These are phyloP conservation scores for Drosophila ambigua DNA, from an alignment of 1,140 invertebrate species.

Conservation along the genomic window DNA sequence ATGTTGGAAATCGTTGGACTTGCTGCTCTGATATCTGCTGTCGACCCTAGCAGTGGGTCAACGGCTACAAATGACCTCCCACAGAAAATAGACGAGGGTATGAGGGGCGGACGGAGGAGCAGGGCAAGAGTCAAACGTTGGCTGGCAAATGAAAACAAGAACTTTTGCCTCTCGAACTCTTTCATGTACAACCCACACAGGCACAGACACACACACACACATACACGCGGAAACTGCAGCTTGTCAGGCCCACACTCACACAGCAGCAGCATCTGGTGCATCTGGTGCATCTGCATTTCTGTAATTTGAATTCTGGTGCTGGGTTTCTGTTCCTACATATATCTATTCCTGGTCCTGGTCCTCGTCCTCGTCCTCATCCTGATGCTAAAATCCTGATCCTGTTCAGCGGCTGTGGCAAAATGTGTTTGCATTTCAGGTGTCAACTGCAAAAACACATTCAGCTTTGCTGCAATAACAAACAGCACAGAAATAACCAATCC, in stretches of 20 bases:
- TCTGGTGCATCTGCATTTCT: conserved; percentile 52
- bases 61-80: conserved; percentile 30
- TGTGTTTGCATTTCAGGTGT: conserved; percentile 77
- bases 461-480: conserved; percentile 74
- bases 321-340: not conserved
- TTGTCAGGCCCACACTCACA: not conserved
- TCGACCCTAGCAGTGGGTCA: conserved; percentile 39
- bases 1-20: conserved; percentile 23
- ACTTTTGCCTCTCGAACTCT: conserved; percentile 62
- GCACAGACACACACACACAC: conserved; percentile 25
- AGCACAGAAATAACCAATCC: conserved; percentile 52
- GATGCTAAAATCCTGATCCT: conserved; percentile 47
- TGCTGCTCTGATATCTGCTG: not conserved
- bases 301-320: conserved; percentile 40
- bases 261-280: conserved; percentile 25
- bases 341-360: not conserved
- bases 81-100: not conserved
- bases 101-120: too few relatives aligned
- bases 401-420: conserved; percentile 69
- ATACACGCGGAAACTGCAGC: not conserved
- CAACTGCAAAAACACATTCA: conserved; percentile 76
- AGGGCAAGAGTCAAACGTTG: conserved; percentile 48
- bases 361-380: conserved; percentile 20
- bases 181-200: conserved; percentile 53
- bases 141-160: conserved; percentile 63